Percentiles rank a stretch among this genome's conserved stretches.
These are phyloP conservation scores for Cepaea hortensis DNA, from an alignment of 2,888 invertebrate species.

Conservation along the genomic window DNA sequence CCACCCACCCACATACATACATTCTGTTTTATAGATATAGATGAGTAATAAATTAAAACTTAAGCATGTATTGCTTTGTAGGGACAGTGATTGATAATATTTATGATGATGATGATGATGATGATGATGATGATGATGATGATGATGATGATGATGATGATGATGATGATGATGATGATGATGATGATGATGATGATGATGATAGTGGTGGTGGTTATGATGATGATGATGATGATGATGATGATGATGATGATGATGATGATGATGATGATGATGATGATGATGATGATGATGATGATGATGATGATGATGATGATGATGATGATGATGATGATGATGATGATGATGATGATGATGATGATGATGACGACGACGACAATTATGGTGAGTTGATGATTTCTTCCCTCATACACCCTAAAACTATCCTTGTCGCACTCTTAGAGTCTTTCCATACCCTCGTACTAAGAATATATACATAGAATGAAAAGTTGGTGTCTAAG, in stretches of 20 bases:
- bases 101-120: constrained; percentile 15
- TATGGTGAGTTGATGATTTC: too few relatives aligned
- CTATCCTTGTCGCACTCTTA: too few relatives aligned
- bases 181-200: background rate
- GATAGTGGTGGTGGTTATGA: constrained; percentile 8
- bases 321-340: background rate
- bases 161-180: background rate
- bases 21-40: too few relatives aligned
- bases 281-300: background rate
- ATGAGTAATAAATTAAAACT: too few relatives aligned
- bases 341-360: too few relatives aligned
- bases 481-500: too few relatives aligned
- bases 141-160: constrained; percentile 15
- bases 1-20: too few relatives aligned
- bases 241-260: constrained; percentile 16
- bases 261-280: background rate
- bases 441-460: too few relatives aligned
- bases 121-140: constrained; percentile 2
- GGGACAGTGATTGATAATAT: too few relatives aligned
- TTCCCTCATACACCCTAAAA: too few relatives aligned
- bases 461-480: too few relatives aligned
- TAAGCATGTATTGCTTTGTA: too few relatives aligned
- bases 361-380: background rate
- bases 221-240: constrained; percentile 6
- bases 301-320: background rate